Conservation (phyloP, 2,888 invertebrate genomes). For the Erynnis tages region DNA sequence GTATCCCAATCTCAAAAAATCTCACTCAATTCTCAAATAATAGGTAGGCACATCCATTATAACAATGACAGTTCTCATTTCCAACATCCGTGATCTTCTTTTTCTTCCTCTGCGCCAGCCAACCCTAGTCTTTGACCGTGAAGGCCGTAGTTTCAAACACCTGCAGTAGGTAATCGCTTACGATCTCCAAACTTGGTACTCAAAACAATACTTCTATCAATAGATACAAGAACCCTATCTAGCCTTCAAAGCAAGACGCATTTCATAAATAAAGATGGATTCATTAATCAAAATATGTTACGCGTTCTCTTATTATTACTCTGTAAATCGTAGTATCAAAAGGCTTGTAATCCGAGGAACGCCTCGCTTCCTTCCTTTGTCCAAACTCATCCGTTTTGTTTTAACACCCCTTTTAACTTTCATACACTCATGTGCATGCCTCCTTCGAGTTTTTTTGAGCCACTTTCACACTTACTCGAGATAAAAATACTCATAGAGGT, state of each 20-base stretch:
- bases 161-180: no score
- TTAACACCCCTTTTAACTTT: slow-evolving; percentile 79
- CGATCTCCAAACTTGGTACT: no score
- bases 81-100: no score
- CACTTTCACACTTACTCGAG: slow-evolving; percentile 38
- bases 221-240: not conserved
- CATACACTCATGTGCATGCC: slow-evolving; percentile 66
- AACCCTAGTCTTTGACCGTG: no score
- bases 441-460: slow-evolving; percentile 54
- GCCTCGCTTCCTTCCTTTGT: slow-evolving; percentile 77
- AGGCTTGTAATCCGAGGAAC: slow-evolving; percentile 63
- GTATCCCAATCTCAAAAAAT: no score
- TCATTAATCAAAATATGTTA: slow-evolving; percentile 79
- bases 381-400: slow-evolving; percentile 79
- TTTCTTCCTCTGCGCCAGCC: no score
- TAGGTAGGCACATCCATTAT: no score
- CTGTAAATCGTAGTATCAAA: slow-evolving; percentile 64
- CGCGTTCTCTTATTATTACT: slow-evolving; percentile 56
- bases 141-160: no score
- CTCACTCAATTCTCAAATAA: no score
- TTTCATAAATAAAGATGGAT: slow-evolving; percentile 41
- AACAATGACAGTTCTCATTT: no score
- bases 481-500: not conserved
- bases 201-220: no score
- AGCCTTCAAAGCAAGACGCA: slow-evolving; percentile 30